Base-by-base conservation (phyloP, 2,888 invertebrate genomes). In the Lamproptera curius region DNA sequence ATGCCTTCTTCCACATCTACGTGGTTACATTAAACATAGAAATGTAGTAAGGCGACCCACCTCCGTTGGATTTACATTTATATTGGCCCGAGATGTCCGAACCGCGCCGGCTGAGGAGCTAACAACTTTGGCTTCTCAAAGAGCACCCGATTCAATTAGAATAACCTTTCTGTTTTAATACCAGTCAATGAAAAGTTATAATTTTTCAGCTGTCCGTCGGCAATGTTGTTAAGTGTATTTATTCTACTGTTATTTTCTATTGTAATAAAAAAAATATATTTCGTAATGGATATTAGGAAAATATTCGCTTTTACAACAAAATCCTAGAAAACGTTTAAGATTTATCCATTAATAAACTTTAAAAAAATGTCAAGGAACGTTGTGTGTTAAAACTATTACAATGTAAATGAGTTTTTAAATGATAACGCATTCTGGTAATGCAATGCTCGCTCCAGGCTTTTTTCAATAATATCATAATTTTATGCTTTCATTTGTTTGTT, bases 11-110 rank as follows among this genome's bases (percentile, higher is more conserved):
- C 8, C 34, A 1, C 13, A 6, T 48, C 48, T 42, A 26, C 14
- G 11, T 16, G 0, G 16, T 31, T 9, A 11, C 15, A 16, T 65
- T 52, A 65, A 59, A 8, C 50, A 48, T 50, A 48, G 65, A 63
- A 60, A 11, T 13, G 31, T 31, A 31, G 31, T 67, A 67, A 59
- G 59, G 46, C 50, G 51, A 61, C 55, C 16, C 73, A 76, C 80
- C 78, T 79, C 72, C 60, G 62, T 67, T 62, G 68, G 74, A 86
- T 86, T 86, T 83, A 83, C 85, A 86, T 86, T 80, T 85, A 85
- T 86, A 86, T 86, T 85, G 85, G 78, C 62, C 61, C 45, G 66
- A 69, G 74, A 68, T 70, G 70, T 66, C 72, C 65, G 62, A 62
- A 31, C 31, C 31, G 58, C 62, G 57, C 50, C 57, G 55, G 54